A percentile compares a stretch with the other conserved stretches of the same genome.
Evolutionary conservation across 2,797 vertebrate genomes (phyloP).

Genomic region (Pogonophryne albipinna): DNA sequence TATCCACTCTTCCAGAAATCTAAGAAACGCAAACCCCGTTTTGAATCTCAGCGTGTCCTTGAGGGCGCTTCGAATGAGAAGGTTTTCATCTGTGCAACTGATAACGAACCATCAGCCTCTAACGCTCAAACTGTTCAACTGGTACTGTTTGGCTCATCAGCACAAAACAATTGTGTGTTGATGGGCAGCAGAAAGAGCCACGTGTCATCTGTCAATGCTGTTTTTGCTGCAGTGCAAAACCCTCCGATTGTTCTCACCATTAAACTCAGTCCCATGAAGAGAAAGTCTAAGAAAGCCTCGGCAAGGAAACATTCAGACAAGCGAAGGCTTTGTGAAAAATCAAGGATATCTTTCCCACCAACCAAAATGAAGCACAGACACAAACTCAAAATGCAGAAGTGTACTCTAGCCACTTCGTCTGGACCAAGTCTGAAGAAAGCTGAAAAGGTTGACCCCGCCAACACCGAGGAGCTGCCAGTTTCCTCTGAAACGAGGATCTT

Average conservation of each 20-base stretch:
- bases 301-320: constrained; percentile 32
- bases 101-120: neutral
- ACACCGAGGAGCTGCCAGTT: neutral
- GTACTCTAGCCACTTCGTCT: neutral
- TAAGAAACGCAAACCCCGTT: neutral
- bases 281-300: neutral
- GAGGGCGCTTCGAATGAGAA: neutral
- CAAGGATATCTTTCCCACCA: constrained; percentile 40
- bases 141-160: constrained; percentile 65
- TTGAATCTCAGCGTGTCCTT: neutral
- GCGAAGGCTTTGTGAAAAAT: constrained; percentile 43
- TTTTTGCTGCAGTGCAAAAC: accelerated
- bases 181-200: neutral
- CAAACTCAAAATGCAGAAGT: constrained; percentile 2
- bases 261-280: constrained; percentile 4
- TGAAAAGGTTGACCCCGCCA: neutral
- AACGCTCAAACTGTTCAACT: constrained; percentile 36
- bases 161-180: neutral
- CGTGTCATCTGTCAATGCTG: accelerated
- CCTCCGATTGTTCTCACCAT: constrained; percentile 60
- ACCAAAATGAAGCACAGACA: neutral
- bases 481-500: neutral
- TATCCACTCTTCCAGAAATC: neutral
- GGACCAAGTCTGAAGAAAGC: neutral
- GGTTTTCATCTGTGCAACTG: neutral